Evolutionary conservation across 1,140 invertebrate genomes (phyloP).

Genomic region (Centruroides vittatus): DNA sequence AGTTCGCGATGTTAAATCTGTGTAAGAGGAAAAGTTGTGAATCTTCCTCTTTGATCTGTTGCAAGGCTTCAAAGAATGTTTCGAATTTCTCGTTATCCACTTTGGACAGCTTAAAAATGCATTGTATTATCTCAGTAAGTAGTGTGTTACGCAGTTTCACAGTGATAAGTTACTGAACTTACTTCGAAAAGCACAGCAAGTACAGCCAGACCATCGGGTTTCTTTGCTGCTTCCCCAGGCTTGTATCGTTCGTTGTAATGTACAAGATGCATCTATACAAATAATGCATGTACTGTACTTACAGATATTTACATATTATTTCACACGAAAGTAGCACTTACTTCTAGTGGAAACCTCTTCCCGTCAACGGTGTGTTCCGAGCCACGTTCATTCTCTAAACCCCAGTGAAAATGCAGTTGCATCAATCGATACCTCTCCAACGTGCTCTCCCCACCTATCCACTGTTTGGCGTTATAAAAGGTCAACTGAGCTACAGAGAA

Average conservation of each 20-base stretch:
- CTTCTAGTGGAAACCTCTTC: constrained; percentile 31
- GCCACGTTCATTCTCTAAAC: constrained; percentile 57
- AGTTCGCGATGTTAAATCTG: constrained; percentile 30
- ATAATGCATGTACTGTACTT: too few relatives aligned
- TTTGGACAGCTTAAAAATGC: constrained; percentile 20
- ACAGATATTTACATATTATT: too few relatives aligned
- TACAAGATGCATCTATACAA: constrained; percentile 47
- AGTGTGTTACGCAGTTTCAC: too few relatives aligned
- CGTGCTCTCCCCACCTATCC: constrained; percentile 30
- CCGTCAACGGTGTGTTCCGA: constrained; percentile 77
- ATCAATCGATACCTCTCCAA: constrained; percentile 54
- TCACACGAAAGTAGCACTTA: neutral
- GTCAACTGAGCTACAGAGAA: too few relatives aligned
- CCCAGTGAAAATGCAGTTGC: constrained; percentile 79
- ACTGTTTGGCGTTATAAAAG: too few relatives aligned
- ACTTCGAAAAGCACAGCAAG: constrained; percentile 53
- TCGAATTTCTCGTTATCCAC: constrained; percentile 46
- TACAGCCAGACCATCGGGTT: constrained; percentile 50
- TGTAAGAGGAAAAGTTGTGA: constrained; percentile 19
- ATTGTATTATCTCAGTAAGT: too few relatives aligned
- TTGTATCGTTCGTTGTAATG: constrained; percentile 44
- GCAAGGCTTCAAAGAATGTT: constrained; percentile 30
- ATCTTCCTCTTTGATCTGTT: constrained; percentile 21
- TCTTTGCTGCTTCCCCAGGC: constrained; percentile 35
- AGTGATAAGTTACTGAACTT: constrained; percentile 2